These are phyloP conservation scores for Amazona ochrocephala DNA, from an alignment of 2,797 vertebrate species.

Conservation along the genomic window DNA sequence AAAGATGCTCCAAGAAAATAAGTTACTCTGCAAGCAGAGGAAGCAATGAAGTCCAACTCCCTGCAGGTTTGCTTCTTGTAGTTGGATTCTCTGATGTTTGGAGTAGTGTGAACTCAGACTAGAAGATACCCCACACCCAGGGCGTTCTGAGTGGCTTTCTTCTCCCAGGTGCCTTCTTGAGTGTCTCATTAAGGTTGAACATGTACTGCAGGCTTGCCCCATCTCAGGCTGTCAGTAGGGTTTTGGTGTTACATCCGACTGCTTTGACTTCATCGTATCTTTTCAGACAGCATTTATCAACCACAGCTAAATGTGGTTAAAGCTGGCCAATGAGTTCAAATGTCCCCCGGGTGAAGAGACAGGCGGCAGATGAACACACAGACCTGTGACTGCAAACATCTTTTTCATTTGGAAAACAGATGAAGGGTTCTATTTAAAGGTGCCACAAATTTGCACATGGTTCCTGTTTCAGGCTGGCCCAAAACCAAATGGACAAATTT, in stretches of 20 bases:
- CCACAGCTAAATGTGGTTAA: neutral
- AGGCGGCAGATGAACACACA: too few relatives aligned
- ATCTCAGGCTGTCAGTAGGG: neutral
- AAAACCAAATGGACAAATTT: neutral
- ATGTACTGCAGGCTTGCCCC: neutral
- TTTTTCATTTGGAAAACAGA: neutral
- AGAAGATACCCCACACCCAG: neutral
- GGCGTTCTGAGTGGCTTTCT: neutral
- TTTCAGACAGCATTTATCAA: neutral
- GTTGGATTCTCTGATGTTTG: conserved; percentile 31
- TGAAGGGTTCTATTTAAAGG: neutral
- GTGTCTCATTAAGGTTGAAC: neutral
- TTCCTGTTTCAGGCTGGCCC: neutral
- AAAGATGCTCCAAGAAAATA: conserved; percentile 18
- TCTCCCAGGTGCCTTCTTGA: neutral
- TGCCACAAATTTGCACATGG: neutral
- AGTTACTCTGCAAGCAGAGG: neutral
- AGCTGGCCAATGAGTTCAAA: neutral
- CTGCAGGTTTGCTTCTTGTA: neutral
- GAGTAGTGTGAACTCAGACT: neutral
- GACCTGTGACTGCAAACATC: neutral
- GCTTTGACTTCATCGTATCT: neutral
- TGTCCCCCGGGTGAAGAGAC: neutral
- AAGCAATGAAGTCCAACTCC: neutral
- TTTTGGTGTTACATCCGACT: neutral